Evolutionary conservation across 2,888 invertebrate genomes (phyloP), one percentile per base, ranked within the genome.

Genomic region (Nephrotoma flavescens): DNA sequence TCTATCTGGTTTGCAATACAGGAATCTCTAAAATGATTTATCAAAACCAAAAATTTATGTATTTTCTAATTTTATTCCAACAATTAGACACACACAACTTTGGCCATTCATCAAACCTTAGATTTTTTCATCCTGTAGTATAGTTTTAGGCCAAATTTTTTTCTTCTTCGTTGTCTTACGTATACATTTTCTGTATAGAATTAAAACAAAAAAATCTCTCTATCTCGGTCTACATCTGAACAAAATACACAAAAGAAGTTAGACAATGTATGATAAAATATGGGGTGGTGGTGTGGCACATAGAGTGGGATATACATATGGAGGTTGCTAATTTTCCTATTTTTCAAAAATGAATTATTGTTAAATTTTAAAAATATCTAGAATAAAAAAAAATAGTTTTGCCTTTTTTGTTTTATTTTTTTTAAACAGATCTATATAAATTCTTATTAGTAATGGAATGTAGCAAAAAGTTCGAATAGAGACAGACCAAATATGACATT

Each of bases 81-180:
- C 87, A 87, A 87, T 87, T 87, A 87, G 87, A 87, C 87, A 87
- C 19, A 71, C 31, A 71, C 87, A 87, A 87, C 87, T 87, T 87
- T 87, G 87, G 87, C 87, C 87, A 87, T 87, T 87, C 87, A 87
- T 87, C 87, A 87, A 87, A 84, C 15, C 42, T 42, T 42, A 42
- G 42, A 84, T 42, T 83, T 52, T 52, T 52, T 52, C 15, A 15
- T 52, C 6, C 15, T 7, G 2, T 31, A 7, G 31, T 71, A 42
- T 84, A 84, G 84, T 84, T 84, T n/a, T 84, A 84, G 84, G 84
- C 84, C 84, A 84, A 84, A 84, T 42, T 71, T 71, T 7, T 71
- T 71, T 31, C 19, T 31, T 52, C 15, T 15, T 31, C 71, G 19
- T 71, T 71, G 31, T 71, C 71, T 71, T 71, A 71, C 4, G 31